Evolutionary conservation across 1,140 invertebrate species (phyloP).

Genomic region (Bombus pyrosoma): DNA sequence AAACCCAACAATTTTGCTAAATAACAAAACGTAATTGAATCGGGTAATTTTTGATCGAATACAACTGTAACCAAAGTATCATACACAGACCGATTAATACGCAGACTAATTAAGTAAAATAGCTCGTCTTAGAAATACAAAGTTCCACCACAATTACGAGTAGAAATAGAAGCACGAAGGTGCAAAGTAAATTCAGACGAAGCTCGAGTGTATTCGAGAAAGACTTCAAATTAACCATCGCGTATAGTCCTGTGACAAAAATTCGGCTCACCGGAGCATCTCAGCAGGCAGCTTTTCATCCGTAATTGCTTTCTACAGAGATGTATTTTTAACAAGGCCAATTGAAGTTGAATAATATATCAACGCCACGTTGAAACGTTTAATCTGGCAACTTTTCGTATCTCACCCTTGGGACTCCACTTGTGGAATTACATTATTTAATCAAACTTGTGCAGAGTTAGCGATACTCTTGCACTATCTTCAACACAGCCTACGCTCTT

Average conservation of each 20-base stretch:
- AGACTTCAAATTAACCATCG: not conserved
- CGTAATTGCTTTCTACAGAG: not conserved
- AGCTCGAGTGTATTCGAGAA: not conserved
- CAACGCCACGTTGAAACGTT: constrained; percentile 12
- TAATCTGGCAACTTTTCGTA: constrained; percentile 9
- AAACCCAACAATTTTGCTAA: too few relatives aligned
- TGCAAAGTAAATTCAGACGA: not conserved
- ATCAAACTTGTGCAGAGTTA: constrained; percentile 23
- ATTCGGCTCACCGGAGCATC: not conserved
- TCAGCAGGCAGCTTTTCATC: too few relatives aligned
- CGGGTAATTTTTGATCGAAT: too few relatives aligned
- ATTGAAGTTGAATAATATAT: constrained; percentile 28
- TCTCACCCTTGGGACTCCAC: not conserved
- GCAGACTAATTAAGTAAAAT: too few relatives aligned
- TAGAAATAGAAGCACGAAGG: too few relatives aligned
- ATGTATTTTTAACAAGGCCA: constrained; percentile 12
- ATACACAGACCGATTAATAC: too few relatives aligned
- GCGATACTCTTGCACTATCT: constrained; percentile 15
- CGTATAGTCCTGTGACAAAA: not conserved
- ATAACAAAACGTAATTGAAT: too few relatives aligned
- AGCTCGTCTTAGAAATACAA: too few relatives aligned
- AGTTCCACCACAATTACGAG: too few relatives aligned
- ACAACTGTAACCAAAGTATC: too few relatives aligned
- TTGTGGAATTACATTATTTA: constrained; percentile 33
- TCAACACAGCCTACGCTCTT: constrained; percentile 10